Percentiles rank a stretch among this genome's conserved stretches.
phyloP scores from a whole-genome alignment of 2,113 vertebrate genomes.

The Ciconia maguari region DNA sequence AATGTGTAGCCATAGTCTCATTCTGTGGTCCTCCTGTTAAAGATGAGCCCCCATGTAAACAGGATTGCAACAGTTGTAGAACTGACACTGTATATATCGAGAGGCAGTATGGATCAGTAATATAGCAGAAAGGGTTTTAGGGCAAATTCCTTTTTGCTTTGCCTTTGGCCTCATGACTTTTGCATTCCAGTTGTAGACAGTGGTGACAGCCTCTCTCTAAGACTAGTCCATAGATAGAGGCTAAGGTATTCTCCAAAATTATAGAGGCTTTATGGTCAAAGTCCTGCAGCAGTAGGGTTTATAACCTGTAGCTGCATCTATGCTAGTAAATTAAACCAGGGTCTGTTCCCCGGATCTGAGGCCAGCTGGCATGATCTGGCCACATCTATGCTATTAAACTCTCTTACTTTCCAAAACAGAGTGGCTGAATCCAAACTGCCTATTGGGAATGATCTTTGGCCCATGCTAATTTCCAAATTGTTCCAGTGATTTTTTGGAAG shows the following conservation, averaged over 20 bases:
- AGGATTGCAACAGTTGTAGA: not conserved
- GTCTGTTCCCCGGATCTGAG: not conserved
- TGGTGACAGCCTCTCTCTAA: not conserved
- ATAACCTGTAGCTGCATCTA: not conserved
- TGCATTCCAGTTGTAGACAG: not conserved
- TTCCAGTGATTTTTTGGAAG: constrained; percentile 60
- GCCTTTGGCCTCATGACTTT: not conserved
- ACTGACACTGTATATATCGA: not conserved
- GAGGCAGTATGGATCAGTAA: not conserved
- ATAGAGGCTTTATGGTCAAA: not conserved
- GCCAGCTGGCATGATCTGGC: constrained; percentile 43
- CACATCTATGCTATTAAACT: constrained; percentile 19
- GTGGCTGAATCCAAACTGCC: constrained; percentile 38
- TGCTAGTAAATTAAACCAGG: constrained; percentile 11
- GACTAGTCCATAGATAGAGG: not conserved
- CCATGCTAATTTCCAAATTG: constrained; percentile 59
- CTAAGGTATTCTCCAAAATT: not conserved
- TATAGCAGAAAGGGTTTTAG: not conserved
- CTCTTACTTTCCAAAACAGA: constrained; percentile 39
- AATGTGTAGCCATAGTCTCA: not conserved
- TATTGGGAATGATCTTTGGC: constrained; percentile 57
- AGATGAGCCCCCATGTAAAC: not conserved
- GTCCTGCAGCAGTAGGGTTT: not conserved
- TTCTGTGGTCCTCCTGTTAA: not conserved
- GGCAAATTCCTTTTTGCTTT: not conserved